Percentiles rank a stretch among this genome's conserved stretches.
Evolutionary conservation across 2,797 vertebrate genomes (phyloP).

Genomic region (Bufotes viridis): DNA sequence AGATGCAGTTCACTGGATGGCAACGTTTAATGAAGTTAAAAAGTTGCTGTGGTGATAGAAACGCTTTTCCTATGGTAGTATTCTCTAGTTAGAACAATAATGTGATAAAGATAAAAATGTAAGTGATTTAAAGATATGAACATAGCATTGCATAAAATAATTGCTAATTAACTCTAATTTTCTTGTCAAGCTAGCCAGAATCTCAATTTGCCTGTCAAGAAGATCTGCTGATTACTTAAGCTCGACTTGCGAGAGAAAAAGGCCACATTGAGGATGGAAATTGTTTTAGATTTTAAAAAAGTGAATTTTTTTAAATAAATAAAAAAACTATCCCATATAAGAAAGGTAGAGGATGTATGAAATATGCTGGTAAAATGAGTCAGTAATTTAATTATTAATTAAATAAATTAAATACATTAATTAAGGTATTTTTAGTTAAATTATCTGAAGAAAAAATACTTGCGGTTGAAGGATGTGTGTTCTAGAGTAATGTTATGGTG

Average conservation of each 20-base stretch:
- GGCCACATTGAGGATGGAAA: conserved; percentile 42
- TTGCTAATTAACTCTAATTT: conserved; percentile 62
- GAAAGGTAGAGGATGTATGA: not conserved
- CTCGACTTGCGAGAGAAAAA: conserved; percentile 50
- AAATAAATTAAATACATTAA: too few species aligned
- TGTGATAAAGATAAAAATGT: conserved; percentile 53
- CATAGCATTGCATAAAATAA: conserved; percentile 51
- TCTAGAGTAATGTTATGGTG: not conserved
- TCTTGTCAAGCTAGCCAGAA: conserved; percentile 58
- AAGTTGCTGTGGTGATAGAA: conserved; percentile 32
- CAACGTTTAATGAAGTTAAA: conserved; percentile 45
- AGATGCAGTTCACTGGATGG: conserved; percentile 40
- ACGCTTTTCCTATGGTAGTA: conserved; percentile 18
- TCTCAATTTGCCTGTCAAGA: conserved; percentile 60
- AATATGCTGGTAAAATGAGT: not conserved
- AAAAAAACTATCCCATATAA: not conserved
- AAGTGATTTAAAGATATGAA: conserved; percentile 56
- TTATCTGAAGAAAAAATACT: not conserved
- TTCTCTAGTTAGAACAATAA: conserved; percentile 47
- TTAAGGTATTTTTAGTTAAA: not conserved
- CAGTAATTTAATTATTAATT: not conserved
- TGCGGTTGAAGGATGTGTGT: not conserved
- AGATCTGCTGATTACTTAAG: conserved; percentile 57
- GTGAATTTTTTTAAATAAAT: not conserved
- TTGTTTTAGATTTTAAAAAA: conserved; percentile 22